Percentiles rank a stretch among this genome's conserved stretches.
Evolutionary conservation across 2,113 vertebrate species (phyloP).

Genomic region (Gymnocephalus cernua): DNA sequence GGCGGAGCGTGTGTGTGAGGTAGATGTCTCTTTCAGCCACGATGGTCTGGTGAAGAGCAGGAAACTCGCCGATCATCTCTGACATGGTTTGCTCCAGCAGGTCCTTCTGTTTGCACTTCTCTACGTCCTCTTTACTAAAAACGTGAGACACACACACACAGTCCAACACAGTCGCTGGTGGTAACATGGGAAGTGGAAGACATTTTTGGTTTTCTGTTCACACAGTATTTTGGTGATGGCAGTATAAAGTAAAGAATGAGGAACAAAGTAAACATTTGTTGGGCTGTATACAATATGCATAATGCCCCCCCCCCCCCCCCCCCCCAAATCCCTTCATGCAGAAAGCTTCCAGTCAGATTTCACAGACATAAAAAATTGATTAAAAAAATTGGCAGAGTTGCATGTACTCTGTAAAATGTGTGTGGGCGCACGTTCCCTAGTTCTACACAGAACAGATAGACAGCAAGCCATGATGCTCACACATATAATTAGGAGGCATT

Average conservation of each 20-base stretch:
- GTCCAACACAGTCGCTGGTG: background rate
- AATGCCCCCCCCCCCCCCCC: background rate
- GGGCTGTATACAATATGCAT: background rate
- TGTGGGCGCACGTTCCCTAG: constrained; percentile 1
- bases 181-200: background rate
- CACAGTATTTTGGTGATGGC: background rate
- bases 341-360: constrained; percentile 5
- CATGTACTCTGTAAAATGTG: constrained; percentile 11
- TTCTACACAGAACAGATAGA: background rate
- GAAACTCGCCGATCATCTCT: constrained; percentile 99
- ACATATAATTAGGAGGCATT: background rate
- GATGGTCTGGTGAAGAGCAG: constrained; percentile 97
- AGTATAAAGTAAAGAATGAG: background rate
- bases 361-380: too few species aligned
- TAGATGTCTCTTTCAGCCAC: constrained; percentile 97
- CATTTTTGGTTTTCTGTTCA: background rate
- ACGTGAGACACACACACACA: constrained; percentile 20
- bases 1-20: constrained; percentile 95
- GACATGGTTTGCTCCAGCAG: constrained; percentile 99
- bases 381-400: constrained; percentile 7
- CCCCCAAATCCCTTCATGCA: background rate
- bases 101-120: constrained; percentile 99
- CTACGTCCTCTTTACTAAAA: constrained; percentile 97
- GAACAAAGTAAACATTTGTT: background rate
- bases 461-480: background rate